A percentile compares a stretch with the other conserved stretches of the same genome.
These are phyloP conservation scores for Apogon talboti DNA, from an alignment of 2,797 vertebrate species.

Conservation along the genomic window DNA sequence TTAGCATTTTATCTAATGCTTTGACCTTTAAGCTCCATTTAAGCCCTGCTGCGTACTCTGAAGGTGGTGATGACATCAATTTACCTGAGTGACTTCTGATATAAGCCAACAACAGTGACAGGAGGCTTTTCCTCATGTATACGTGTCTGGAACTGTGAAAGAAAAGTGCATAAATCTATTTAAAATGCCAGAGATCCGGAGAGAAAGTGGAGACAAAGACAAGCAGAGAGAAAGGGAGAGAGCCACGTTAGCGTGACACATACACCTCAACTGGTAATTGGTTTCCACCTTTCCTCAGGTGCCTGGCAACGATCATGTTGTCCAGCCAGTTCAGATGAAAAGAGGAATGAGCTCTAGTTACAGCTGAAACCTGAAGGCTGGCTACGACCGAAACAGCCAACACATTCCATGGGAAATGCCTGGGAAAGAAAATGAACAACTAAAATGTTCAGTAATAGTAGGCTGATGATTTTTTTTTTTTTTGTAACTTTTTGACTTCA, in stretches of 20 bases:
- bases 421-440: conserved; percentile 40
- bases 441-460: conserved; percentile 21
- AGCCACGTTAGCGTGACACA: conserved; percentile 44
- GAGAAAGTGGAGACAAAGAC: conserved; percentile 13
- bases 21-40: conserved; percentile 57
- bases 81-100: conserved; percentile 27
- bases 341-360: conserved; percentile 75
- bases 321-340: conserved; percentile 55
- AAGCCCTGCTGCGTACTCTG: conserved; percentile 26
- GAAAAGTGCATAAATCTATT: conserved; percentile 9
- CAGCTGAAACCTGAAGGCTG: conserved; percentile 49
- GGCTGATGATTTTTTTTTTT: not conserved
- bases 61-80: conserved; percentile 34
- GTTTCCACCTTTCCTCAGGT: conserved; percentile 69
- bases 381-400: conserved; percentile 18
- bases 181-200: conserved; percentile 10
- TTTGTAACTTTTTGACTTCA: too few species aligned
- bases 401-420: conserved; percentile 41
- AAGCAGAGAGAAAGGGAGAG: conserved; percentile 13
- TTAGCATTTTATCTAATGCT: conserved; percentile 49
- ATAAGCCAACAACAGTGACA: conserved; percentile 9
- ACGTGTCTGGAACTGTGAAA: not conserved
- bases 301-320: conserved; percentile 77
- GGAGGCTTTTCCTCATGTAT: conserved; percentile 2
- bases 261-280: conserved; percentile 66